These are phyloP conservation scores for Pantherophis alleghaniensis DNA, from an alignment of 2,797 vertebrate genomes.

Conservation along the genomic window DNA sequence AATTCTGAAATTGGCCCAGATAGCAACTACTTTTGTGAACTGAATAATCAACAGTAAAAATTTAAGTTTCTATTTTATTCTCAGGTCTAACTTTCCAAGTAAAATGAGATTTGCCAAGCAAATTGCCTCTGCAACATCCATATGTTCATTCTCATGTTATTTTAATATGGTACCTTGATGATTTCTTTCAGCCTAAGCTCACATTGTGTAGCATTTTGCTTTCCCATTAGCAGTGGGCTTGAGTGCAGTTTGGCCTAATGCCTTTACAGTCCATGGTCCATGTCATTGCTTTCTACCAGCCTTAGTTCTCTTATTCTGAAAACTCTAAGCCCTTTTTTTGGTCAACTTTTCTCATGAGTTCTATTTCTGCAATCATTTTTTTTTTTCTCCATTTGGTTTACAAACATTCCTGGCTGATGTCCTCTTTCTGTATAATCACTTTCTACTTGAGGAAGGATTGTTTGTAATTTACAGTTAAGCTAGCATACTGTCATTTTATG, in stretches of 20 bases:
- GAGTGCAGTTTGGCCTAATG: neutral
- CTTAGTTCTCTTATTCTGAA: neutral
- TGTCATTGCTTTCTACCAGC: neutral
- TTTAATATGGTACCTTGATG: neutral
- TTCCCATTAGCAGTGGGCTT: neutral
- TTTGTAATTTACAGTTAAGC: slow-evolving; percentile 69
- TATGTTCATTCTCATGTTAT: neutral
- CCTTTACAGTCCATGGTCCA: neutral
- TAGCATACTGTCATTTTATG: slow-evolving; percentile 58
- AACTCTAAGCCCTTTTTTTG: neutral
- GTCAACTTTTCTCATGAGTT: neutral
- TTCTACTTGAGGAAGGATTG: slow-evolving; percentile 66
- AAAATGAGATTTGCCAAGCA: neutral
- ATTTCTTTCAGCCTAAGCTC: neutral
- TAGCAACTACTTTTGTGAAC: neutral
- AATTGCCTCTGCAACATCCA: neutral
- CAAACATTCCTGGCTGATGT: slow-evolving; percentile 63
- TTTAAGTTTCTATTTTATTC: neutral
- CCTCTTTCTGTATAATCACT: slow-evolving; percentile 59
- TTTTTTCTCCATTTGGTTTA: slow-evolving; percentile 68
- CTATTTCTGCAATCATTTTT: slow-evolving; percentile 57
- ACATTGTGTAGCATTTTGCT: neutral
- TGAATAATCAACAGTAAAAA: neutral
- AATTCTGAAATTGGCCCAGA: neutral
- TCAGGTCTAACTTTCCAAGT: neutral